Evolutionary conservation across 2,888 invertebrate species (phyloP).

Genomic region (Erynnis tages): DNA sequence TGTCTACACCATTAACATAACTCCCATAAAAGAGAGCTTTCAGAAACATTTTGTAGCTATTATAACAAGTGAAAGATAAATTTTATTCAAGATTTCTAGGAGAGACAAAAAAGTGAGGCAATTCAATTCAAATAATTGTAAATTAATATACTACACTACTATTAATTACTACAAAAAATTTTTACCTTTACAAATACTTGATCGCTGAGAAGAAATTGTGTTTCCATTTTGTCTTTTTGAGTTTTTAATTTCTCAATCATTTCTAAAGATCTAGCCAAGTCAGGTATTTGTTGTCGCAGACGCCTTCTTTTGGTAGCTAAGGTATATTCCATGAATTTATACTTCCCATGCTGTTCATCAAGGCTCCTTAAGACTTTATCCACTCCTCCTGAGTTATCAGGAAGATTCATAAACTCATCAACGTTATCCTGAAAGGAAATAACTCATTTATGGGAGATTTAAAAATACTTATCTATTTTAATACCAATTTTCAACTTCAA

Average conservation of each 20-base stretch:
- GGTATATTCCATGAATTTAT: conserved; percentile 98
- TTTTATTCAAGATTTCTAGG: no score
- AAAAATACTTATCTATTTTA: no score
- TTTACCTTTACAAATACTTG: conserved; percentile 89
- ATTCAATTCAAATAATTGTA: no score
- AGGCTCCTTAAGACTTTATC: conserved; percentile 92
- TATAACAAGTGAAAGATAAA: no score
- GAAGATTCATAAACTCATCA: conserved; percentile 92
- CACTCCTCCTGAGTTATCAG: conserved; percentile 91
- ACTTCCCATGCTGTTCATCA: conserved; percentile 97
- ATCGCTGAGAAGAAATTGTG: conserved; percentile 95
- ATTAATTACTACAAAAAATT: neutral
- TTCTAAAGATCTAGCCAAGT: conserved; percentile 93
- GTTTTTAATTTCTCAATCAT: conserved; percentile 94
- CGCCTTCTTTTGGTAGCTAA: conserved; percentile 92
- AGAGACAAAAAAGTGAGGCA: no score
- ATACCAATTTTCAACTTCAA: no score
- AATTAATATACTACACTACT: no score
- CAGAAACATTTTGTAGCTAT: no score
- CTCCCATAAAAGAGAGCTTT: no score
- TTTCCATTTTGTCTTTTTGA: conserved; percentile 90
- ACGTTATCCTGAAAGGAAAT: conserved; percentile 96
- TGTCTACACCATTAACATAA: no score
- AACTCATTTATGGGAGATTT: no score
- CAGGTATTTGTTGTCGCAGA: conserved; percentile 96